These are phyloP conservation scores for Eulemur rufifrons DNA, from an alignment of 2,113 vertebrate genomes.

Conservation along the genomic window DNA sequence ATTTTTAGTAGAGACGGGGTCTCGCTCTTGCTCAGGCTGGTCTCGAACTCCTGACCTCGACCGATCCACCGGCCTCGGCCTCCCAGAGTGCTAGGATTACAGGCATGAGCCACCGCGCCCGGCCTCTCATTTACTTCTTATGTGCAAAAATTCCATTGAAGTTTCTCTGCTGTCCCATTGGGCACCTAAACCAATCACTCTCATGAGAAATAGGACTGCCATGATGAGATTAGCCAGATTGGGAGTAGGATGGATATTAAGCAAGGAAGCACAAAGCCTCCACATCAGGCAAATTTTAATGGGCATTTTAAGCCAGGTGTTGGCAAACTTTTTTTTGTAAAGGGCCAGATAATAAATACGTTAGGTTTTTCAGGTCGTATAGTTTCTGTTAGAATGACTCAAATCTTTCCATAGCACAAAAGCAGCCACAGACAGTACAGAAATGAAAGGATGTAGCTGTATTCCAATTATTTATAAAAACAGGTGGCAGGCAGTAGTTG, in stretches of 20 bases:
- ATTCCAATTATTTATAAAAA: background rate
- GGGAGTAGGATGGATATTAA: background rate
- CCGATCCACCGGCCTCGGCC: too few relatives aligned
- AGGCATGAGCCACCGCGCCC: too few relatives aligned
- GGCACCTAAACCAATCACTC: background rate
- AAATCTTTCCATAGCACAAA: background rate
- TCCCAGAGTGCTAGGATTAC: too few relatives aligned
- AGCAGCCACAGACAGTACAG: background rate
- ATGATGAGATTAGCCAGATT: background rate
- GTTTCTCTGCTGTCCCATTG: background rate
- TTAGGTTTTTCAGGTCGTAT: background rate
- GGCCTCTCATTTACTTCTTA: background rate
- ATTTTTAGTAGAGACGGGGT: too few relatives aligned
- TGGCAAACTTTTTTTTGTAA: background rate
- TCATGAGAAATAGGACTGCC: background rate
- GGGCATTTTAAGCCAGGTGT: background rate
- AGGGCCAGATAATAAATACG: background rate
- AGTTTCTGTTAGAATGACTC: background rate
- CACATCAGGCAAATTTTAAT: background rate
- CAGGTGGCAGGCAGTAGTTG: background rate
- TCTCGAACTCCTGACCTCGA: too few relatives aligned
- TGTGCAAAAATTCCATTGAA: background rate
- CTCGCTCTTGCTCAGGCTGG: too few relatives aligned
- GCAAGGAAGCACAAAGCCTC: background rate
- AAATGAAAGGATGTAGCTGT: background rate